A percentile compares a stretch with the other conserved stretches of the same genome.
These are phyloP conservation scores for Nymphalis c-album DNA, from an alignment of 2,888 invertebrate species.

Conservation along the genomic window DNA sequence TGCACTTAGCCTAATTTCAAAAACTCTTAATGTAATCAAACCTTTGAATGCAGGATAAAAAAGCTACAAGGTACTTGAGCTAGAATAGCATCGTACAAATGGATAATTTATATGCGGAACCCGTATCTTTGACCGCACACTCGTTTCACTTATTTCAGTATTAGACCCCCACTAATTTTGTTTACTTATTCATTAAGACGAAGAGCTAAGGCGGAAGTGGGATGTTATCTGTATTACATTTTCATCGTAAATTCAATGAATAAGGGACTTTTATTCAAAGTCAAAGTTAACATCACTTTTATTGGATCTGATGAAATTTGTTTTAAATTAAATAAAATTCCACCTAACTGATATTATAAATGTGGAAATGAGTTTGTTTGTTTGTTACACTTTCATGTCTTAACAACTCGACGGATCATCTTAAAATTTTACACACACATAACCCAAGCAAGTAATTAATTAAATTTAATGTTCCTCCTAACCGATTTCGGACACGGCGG, in stretches of 20 bases:
- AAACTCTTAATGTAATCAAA: conserved; percentile 57
- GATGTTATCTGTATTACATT: conserved; percentile 69
- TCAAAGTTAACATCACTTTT: neutral
- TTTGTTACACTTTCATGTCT: too few species aligned
- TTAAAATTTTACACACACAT: too few species aligned
- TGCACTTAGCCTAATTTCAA: conserved; percentile 36
- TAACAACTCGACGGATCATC: too few species aligned
- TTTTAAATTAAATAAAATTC: neutral
- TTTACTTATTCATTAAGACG: conserved; percentile 40
- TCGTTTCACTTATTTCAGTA: conserved; percentile 75
- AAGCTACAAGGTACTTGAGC: conserved; percentile 20
- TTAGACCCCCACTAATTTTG: conserved; percentile 63
- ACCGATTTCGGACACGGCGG: too few species aligned
- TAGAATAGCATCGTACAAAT: conserved; percentile 36
- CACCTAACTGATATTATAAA: too few species aligned
- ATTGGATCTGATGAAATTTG: neutral
- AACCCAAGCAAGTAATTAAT: too few species aligned
- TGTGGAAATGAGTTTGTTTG: too few species aligned
- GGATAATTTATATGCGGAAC: conserved; percentile 46
- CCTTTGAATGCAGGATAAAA: conserved; percentile 35
- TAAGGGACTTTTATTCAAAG: conserved; percentile 9
- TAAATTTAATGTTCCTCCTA: too few species aligned
- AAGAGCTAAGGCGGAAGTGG: conserved; percentile 41
- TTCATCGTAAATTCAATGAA: conserved; percentile 48
- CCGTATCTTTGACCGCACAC: conserved; percentile 65